These are phyloP conservation scores for Rhegmatorhina hoffmannsi DNA, from an alignment of 2,113 vertebrate genomes.

Conservation along the genomic window DNA sequence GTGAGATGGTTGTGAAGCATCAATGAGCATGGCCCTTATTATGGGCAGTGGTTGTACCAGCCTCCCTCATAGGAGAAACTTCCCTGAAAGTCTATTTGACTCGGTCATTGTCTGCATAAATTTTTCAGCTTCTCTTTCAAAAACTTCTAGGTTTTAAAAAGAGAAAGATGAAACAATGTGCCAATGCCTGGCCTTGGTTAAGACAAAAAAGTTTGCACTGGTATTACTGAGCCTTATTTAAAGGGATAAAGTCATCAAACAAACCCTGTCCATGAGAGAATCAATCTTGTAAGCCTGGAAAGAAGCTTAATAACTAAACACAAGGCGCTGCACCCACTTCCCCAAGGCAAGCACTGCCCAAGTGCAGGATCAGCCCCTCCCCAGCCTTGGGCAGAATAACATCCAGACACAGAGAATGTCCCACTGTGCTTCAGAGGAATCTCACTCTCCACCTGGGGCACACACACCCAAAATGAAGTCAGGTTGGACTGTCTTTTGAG, in stretches of 20 bases:
- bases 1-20: not conserved
- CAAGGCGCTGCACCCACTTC: rapidly evolving
- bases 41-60: not conserved
- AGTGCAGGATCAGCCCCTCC: not conserved
- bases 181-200: not conserved
- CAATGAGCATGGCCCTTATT: not conserved
- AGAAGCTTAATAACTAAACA: not conserved
- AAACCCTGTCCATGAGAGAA: not conserved
- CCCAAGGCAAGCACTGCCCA: rapidly evolving
- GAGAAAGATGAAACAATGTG: not conserved
- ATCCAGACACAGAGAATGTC: not conserved
- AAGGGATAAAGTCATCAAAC: not conserved
- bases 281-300: not conserved
- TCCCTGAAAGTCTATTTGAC: not conserved
- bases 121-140: not conserved
- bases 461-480: not conserved
- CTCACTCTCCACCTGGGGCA: not conserved
- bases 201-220: not conserved
- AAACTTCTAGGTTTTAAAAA: not conserved
- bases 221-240: too few species aligned
- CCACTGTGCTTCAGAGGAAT: not conserved
- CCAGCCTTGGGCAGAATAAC: not conserved
- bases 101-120: not conserved
- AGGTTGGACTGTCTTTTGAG: not conserved
- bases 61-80: not conserved